Evolutionary conservation across 2,113 vertebrate species (phyloP).

Genomic region (Porphyrio hochstetteri): DNA sequence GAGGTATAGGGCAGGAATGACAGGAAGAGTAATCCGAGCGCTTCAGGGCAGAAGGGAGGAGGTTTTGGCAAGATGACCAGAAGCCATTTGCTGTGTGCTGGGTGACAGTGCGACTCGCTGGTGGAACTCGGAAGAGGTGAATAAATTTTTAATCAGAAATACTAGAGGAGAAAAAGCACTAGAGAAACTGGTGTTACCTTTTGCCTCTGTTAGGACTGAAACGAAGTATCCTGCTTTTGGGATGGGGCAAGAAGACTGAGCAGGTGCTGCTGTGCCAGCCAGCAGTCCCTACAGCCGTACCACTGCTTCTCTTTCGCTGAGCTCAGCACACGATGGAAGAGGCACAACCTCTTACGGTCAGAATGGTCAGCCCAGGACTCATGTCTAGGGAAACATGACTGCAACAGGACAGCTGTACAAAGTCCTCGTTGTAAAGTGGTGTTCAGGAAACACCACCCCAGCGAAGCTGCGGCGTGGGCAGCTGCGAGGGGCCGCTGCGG

Average conservation of each 20-base stretch:
- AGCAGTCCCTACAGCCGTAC: rapidly evolving
- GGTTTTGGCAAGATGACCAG: background rate
- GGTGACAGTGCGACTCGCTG: background rate
- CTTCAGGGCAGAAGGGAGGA: background rate
- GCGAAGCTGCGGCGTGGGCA: rapidly evolving
- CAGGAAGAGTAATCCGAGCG: background rate
- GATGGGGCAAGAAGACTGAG: background rate
- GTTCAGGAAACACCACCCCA: background rate
- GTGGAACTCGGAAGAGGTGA: background rate
- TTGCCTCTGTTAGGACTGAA: background rate
- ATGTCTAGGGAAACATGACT: background rate
- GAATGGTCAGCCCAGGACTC: background rate
- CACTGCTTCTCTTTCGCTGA: too few relatives aligned
- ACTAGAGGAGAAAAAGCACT: background rate
- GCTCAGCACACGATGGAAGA: rapidly evolving
- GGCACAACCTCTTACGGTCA: background rate
- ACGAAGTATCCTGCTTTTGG: background rate
- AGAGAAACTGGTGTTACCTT: background rate
- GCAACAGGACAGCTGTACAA: background rate
- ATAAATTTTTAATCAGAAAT: background rate
- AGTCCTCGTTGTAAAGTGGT: background rate
- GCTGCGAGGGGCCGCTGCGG: background rate
- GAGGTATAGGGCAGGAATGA: background rate
- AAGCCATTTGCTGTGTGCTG: background rate
- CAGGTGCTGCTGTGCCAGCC: rapidly evolving